Evolutionary conservation across 2,113 vertebrate species (phyloP), one percentile per base, ranked within the genome.

Genomic region (Phyllostomus hastatus): DNA sequence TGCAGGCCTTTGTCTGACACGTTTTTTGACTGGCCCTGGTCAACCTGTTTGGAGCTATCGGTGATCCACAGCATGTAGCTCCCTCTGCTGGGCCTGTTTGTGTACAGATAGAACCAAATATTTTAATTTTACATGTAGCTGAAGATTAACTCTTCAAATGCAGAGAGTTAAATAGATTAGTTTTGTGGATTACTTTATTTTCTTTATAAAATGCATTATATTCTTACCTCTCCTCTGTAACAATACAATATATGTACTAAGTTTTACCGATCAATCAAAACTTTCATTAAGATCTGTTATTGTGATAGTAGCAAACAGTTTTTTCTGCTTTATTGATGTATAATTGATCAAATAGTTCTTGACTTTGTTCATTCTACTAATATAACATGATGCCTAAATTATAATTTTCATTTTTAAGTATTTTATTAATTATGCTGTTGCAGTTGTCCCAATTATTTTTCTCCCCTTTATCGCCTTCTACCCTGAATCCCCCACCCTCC

Each of bases 91-190:
- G 52, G 52, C 52, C 52, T 20, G 7, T 57, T 57, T 22, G 6
- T 57, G 54, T 57, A 22, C 20, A 57, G 54, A 57, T 22, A 57
- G 54, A 57, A 57, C 54, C 57, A 15, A 79, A 72, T 92, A 93
- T 88, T 61, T 84, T 43, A 79, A 79, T 93, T 96, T 75, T 95
- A 31, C 11, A 10, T 50, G 22, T 78, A 83, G 17, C 52, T 87
- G 15, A 38, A 93, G 86, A 84, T 79, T 79, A 95, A 67, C 52
- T 70, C 61, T 95, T 93, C 76, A 75, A 75, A 91, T 84, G 28
- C 8, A 79, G 50, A 83, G 28, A 90, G 54, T 46, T 38, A 83
- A 92, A 26, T 78, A 50, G 19, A 66, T 78, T 87, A 72, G 46
- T 90, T 92, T 72, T 78, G 24, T 76, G 19, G 19, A 86, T 91